These are phyloP conservation scores for Callyntrura guangdongensis DNA, from an alignment of 2,888 invertebrate species.

Conservation along the genomic window DNA sequence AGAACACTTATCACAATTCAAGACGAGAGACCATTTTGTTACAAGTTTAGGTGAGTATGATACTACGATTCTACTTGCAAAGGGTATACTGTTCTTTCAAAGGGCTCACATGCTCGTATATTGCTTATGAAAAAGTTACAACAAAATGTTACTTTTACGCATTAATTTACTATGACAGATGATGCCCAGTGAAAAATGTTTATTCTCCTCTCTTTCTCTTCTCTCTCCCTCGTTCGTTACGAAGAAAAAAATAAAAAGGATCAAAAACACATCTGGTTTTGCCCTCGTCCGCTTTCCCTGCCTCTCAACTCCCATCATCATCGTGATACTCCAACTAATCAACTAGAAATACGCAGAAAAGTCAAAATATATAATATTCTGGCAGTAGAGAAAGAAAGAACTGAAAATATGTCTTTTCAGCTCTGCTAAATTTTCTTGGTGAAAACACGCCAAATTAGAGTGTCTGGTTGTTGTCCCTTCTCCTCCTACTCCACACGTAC, in stretches of 20 bases:
- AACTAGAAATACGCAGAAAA: conserved; percentile 1
- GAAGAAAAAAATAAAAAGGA: conserved; percentile 45
- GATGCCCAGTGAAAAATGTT: conserved; percentile 57
- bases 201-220: not conserved
- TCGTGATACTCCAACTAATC: not conserved
- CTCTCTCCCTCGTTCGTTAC: too few species aligned
- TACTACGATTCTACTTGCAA: too few species aligned
- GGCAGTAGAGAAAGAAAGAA: not conserved
- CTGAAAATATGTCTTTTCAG: not conserved
- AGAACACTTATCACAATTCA: too few species aligned
- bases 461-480: not conserved
- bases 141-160: conserved; percentile 32
- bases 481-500: not conserved
- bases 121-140: not conserved
- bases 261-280: conserved; percentile 55
- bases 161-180: conserved; percentile 52
- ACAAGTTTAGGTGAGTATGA: not conserved
- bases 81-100: not conserved
- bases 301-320: conserved; percentile 8
- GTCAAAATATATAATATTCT: not conserved
- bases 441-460: not conserved
- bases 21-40: too few species aligned
- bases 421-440: conserved; percentile 19
- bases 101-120: not conserved
- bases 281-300: not conserved